A percentile compares a stretch with the other conserved stretches of the same genome.
Evolutionary conservation across 2,113 vertebrate species (phyloP).

Genomic region (Ploceus nigricollis): DNA sequence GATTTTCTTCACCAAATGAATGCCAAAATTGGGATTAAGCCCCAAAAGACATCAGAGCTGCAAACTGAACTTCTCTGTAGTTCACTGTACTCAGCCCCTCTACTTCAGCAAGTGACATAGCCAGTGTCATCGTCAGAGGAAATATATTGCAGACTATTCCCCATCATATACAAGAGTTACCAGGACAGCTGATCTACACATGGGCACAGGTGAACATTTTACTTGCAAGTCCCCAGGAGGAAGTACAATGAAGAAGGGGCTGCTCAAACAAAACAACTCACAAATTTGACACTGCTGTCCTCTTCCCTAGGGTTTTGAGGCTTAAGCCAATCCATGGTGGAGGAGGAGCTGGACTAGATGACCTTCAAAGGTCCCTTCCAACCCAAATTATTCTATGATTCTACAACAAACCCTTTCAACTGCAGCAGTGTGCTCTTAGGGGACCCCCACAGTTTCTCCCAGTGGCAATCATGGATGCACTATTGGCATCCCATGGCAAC

Average conservation of each 20-base stretch:
- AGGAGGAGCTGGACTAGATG: neutral
- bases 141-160: neutral
- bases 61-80: neutral
- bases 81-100: neutral
- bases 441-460: neutral
- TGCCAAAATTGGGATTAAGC: neutral
- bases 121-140: fast-evolving
- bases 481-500: neutral
- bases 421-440: fast-evolving
- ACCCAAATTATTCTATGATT: neutral
- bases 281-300: neutral
- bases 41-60: neutral
- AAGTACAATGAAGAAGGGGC: fast-evolving
- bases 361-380: neutral
- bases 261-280: neutral
- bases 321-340: neutral
- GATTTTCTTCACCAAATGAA: neutral
- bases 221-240: neutral
- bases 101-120: neutral
- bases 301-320: neutral
- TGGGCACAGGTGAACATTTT: fast-evolving
- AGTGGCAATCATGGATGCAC: fast-evolving
- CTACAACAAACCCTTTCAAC: neutral
- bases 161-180: neutral
- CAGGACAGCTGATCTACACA: neutral